phyloP scores from a whole-genome alignment of 1,140 invertebrate genomes.

The Melanaphis sacchari region DNA sequence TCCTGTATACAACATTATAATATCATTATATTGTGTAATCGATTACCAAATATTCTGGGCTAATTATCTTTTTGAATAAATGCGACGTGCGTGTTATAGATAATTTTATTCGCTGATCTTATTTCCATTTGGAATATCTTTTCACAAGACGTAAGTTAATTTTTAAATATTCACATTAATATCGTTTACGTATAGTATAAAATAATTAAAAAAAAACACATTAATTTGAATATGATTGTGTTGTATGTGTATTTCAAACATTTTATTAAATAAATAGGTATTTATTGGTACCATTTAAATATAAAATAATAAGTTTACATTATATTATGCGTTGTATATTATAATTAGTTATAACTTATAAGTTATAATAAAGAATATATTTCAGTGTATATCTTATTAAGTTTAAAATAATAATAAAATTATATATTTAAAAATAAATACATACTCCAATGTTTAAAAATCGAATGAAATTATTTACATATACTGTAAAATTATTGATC shows the following conservation, averaged over 20 bases:
- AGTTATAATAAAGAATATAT: background rate
- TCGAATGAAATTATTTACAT: background rate
- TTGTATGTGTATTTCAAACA: background rate
- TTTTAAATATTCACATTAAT: background rate
- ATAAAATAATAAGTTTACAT: background rate
- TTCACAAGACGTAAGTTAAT: constrained; percentile 11
- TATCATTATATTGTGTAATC: background rate
- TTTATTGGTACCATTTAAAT: background rate
- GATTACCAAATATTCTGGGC: background rate
- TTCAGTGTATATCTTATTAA: background rate
- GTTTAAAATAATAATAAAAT: background rate
- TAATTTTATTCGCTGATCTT: no score
- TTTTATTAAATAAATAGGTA: background rate
- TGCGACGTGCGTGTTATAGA: background rate
- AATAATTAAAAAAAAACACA: background rate
- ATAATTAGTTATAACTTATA: background rate
- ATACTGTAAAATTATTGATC: background rate
- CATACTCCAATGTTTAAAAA: background rate
- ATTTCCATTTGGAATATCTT: background rate
- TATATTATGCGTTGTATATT: background rate
- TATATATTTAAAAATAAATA: background rate
- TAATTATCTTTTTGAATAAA: background rate
- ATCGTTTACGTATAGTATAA: background rate
- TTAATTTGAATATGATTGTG: background rate
- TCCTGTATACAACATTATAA: background rate